Evolutionary conservation across 2,113 vertebrate species (phyloP), one percentile per base, ranked within the genome.

Genomic region (Psammodynastes pulverulentus): DNA sequence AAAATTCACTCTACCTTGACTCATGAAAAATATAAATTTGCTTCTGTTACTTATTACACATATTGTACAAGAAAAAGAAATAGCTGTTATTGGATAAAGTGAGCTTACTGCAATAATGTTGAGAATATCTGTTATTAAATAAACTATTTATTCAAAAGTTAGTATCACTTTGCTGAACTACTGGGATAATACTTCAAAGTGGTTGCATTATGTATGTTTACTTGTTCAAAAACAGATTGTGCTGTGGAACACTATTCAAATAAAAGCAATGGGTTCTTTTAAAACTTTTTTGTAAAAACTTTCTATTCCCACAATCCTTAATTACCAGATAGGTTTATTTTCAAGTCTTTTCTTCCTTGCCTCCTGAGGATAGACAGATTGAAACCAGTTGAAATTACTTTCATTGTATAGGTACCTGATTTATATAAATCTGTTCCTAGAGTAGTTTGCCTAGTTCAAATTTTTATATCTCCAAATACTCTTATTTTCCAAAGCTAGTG

Each of bases 1-100:
- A 56, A 56, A 92, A 89, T 58, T n/a, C 15, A 49, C 43, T 58
- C 45, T 19, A 21, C 9, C 29, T 58, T 62, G 51, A 48, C 21
- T 89, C 51, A 46, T 53, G 23, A 92, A 86, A 51, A 89, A 51
- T 56, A 58, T 6, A n/a, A 89, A 56, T 26, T 39, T 29, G 48
- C 24, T 92, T 58, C 52, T 43, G n/a, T 85, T 58, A 29, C 87
- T 49, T 92, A 46, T 88, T 91, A 46, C 79, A 91, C 43, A 89
- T 17, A 54, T 34, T 88, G 34, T 26, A 84, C 17, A 19, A 54
- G 34, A 92, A 39, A 56, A 54, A 79, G 12, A 34, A 91, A 91
- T 45, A 89, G 67, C 19, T 34, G 9, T 92, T 46, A 92, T 84
- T 43, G 34, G 51, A 54, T 89, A 54, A 92, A 48, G 26, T 84